phyloP scores from a whole-genome alignment of 2,888 invertebrate genomes.

The Ypsolopha scabrella region DNA sequence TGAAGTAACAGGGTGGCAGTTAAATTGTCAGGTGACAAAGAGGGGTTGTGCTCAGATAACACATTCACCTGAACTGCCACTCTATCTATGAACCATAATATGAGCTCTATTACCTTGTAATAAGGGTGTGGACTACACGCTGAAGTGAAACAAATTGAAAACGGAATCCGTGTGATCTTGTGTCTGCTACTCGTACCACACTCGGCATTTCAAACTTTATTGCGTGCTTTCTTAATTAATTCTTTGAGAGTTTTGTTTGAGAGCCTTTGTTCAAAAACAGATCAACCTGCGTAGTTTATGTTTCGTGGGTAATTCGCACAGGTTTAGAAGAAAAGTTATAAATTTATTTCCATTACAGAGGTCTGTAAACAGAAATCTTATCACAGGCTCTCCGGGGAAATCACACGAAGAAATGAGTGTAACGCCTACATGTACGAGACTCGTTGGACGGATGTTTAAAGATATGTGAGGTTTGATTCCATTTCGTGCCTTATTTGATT shows the following conservation, averaged over 20 bases:
- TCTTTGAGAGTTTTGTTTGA: constrained; percentile 21
- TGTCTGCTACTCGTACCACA: constrained; percentile 27
- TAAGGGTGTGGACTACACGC: neutral
- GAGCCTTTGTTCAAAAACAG: too few relatives aligned
- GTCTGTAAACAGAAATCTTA: constrained; percentile 13
- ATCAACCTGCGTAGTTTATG: neutral
- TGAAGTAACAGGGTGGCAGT: constrained; percentile 15
- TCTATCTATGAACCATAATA: too few relatives aligned
- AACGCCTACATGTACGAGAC: constrained; percentile 16
- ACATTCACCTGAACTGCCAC: constrained; percentile 9
- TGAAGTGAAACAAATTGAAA: constrained; percentile 17
- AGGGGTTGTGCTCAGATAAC: constrained; percentile 6
- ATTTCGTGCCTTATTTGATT: too few relatives aligned
- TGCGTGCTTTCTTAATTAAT: constrained; percentile 44
- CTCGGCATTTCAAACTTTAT: constrained; percentile 41
- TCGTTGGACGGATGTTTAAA: too few relatives aligned
- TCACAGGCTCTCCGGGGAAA: constrained; percentile 33
- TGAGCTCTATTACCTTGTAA: too few relatives aligned
- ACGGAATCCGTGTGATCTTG: constrained; percentile 13
- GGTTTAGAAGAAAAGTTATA: too few relatives aligned
- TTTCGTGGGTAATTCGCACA: neutral
- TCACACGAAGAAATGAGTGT: constrained; percentile 28
- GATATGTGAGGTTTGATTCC: too few relatives aligned
- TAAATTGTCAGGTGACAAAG: constrained; percentile 21
- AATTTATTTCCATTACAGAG: neutral